Evolutionary conservation across 2,113 vertebrate genomes (phyloP).

Genomic region (Eudyptes chrysolophus): DNA sequence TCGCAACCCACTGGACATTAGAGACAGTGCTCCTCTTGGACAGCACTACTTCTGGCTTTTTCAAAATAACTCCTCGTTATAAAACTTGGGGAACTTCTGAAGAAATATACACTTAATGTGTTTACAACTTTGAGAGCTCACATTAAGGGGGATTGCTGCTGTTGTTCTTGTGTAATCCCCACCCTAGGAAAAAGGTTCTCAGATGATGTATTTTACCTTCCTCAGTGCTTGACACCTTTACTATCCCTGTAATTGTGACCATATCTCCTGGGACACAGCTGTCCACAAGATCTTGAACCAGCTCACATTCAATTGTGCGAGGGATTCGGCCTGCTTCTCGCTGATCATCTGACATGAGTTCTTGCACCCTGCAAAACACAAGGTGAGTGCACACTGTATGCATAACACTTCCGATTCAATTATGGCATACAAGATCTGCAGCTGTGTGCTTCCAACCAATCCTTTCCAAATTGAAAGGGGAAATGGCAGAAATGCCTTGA

Average conservation of each 20-base stretch:
- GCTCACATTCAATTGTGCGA: slow-evolving; percentile 93
- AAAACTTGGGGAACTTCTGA: background rate
- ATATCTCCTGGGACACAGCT: slow-evolving; percentile 94
- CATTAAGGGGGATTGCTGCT: background rate
- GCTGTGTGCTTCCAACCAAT: background rate
- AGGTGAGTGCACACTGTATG: rapidly evolving
- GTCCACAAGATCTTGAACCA: slow-evolving; percentile 92
- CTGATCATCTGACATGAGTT: slow-evolving; percentile 90
- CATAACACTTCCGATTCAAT: rapidly evolving
- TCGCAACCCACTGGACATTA: rapidly evolving
- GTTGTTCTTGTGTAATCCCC: background rate
- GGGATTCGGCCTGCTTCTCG: slow-evolving; percentile 93
- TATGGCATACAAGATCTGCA: background rate
- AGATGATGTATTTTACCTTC: slow-evolving; percentile 75
- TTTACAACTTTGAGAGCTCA: background rate
- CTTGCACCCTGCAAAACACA: slow-evolving; percentile 84
- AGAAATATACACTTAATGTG: background rate
- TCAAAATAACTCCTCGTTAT: background rate
- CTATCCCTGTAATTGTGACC: slow-evolving; percentile 88
- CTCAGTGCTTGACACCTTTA: slow-evolving; percentile 88
- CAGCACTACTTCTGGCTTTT: background rate
- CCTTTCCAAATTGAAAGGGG: background rate
- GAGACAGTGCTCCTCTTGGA: background rate
- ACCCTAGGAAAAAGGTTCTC: background rate
- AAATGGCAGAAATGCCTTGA: background rate